A percentile compares a stretch with the other conserved stretches of the same genome.
phyloP scores from a whole-genome alignment of 2,113 vertebrate species.

The Stomatorhinus ivindoensis region DNA sequence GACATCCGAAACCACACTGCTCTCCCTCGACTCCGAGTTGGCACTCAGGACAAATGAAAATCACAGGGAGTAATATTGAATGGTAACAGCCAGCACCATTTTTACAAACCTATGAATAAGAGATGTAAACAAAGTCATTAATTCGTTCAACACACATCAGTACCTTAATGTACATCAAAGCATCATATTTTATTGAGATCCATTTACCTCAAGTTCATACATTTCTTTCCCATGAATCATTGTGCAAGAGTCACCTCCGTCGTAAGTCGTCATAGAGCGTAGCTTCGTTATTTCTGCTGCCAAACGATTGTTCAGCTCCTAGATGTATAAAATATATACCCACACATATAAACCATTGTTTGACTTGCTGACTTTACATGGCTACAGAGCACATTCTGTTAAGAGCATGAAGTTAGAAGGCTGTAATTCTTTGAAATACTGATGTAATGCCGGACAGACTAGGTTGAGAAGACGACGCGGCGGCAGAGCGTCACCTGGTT shows the following conservation, averaged over 20 bases:
- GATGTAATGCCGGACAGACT: neutral
- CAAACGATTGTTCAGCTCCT: slow-evolving; percentile 71
- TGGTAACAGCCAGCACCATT: neutral
- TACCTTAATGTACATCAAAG: neutral
- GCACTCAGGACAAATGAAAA: neutral
- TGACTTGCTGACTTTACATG: neutral
- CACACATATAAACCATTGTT: neutral
- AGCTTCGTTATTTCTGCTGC: slow-evolving; percentile 70
- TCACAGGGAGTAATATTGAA: neutral
- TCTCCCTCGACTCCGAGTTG: neutral
- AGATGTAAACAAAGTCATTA: neutral
- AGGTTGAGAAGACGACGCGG: neutral
- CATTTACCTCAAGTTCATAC: slow-evolving; percentile 65
- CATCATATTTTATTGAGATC: neutral
- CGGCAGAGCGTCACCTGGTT: slow-evolving; percentile 56
- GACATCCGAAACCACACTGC: neutral
- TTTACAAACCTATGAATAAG: neutral
- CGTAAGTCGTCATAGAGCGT: slow-evolving; percentile 64
- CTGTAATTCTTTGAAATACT: neutral
- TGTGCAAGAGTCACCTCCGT: slow-evolving; percentile 42
- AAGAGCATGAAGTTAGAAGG: neutral
- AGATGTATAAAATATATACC: neutral
- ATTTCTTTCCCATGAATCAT: slow-evolving; percentile 65
- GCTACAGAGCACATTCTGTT: neutral
- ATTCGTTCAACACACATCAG: neutral